These are phyloP conservation scores for Cheiracanthium punctorium DNA, from an alignment of 2,888 invertebrate species.

Conservation along the genomic window DNA sequence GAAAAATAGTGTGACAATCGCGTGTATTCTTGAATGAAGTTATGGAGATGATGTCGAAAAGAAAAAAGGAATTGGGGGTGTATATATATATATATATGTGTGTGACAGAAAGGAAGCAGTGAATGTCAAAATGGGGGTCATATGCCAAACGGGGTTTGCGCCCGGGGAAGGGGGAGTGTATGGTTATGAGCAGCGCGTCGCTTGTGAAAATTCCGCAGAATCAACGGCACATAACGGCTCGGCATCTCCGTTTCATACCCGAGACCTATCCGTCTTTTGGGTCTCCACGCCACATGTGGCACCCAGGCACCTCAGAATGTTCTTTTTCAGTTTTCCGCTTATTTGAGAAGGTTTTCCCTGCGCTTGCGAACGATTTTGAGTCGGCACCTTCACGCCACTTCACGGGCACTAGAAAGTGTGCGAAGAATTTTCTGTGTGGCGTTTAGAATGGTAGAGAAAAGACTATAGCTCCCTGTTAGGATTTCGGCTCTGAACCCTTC, in stretches of 20 bases:
- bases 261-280: conserved; percentile 38
- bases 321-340: conserved; percentile 30
- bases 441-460: no score
- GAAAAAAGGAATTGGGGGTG: neutral
- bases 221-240: conserved; percentile 54
- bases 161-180: no score
- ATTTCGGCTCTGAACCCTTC: no score
- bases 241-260: neutral
- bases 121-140: neutral
- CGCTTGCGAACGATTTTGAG: neutral
- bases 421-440: no score
- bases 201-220: conserved; percentile 50
- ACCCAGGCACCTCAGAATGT: conserved; percentile 45
- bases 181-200: conserved; percentile 34
- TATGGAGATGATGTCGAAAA: neutral
- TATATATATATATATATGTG: no score
- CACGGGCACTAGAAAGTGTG: neutral
- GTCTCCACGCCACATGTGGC: conserved; percentile 47
- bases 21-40: neutral
- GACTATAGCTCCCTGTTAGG: no score
- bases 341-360: neutral
- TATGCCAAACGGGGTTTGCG: neutral
- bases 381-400: neutral
- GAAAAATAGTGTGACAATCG: neutral
- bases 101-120: neutral